Evolutionary conservation across 2,113 vertebrate genomes (phyloP).

Genomic region (Myrmecobius fasciatus): DNA sequence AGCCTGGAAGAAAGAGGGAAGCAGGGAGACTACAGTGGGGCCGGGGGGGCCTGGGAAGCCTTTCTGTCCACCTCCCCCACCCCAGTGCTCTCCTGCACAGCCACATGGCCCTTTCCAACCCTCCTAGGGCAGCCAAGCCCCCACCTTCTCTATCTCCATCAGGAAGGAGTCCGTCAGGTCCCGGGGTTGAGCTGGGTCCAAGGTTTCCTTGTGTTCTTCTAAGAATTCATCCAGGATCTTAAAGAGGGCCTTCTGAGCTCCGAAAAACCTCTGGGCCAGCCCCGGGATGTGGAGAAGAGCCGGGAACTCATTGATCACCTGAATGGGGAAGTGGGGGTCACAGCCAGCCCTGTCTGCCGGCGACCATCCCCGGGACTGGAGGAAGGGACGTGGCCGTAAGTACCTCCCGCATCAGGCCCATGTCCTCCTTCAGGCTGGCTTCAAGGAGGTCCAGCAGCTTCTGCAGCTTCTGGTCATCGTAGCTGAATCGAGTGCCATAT

Average conservation of each 20-base stretch:
- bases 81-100: too few relatives aligned
- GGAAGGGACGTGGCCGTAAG: too few relatives aligned
- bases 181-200: conserved; percentile 60
- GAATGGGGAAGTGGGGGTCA: not conserved
- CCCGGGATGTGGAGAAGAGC: conserved; percentile 75
- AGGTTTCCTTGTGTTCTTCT: conserved; percentile 57
- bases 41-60: too few relatives aligned
- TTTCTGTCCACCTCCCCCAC: too few relatives aligned
- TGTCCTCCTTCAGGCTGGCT: accelerated
- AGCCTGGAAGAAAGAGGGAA: conserved; percentile 62
- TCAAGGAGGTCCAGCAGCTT: conserved; percentile 47
- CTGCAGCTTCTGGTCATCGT: conserved; percentile 72
- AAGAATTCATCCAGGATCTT: conserved; percentile 55
- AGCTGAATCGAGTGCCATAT: conserved; percentile 79
- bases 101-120: accelerated
- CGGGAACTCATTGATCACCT: conserved; percentile 76
- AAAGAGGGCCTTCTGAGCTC: not conserved
- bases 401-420: conserved; percentile 73
- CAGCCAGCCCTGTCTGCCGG: not conserved
- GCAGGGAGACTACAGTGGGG: too few relatives aligned
- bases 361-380: too few relatives aligned
- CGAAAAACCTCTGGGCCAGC: conserved; percentile 64
- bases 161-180: conserved; percentile 82
- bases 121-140: accelerated
- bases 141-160: conserved; percentile 83